These are phyloP conservation scores for Bellardia bayeri DNA, from an alignment of 2,888 invertebrate species.

Conservation along the genomic window DNA sequence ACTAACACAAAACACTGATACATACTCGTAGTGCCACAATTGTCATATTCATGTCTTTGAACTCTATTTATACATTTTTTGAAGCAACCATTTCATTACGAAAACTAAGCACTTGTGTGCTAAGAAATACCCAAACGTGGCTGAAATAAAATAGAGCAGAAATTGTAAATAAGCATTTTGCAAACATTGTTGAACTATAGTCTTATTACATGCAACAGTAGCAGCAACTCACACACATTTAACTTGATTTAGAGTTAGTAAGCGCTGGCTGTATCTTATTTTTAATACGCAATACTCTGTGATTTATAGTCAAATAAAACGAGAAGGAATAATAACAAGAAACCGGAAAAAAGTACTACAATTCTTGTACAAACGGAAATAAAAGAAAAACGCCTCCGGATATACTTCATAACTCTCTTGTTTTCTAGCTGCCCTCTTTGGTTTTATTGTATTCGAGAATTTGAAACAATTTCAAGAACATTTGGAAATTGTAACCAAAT, in stretches of 20 bases:
- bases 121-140: slow-evolving; percentile 8
- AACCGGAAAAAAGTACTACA: slow-evolving; percentile 57
- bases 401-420: slow-evolving; percentile 44
- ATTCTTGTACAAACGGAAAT: slow-evolving; percentile 31
- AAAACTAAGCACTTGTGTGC: background rate
- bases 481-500: slow-evolving; percentile 39
- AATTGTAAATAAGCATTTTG: slow-evolving; percentile 49
- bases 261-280: slow-evolving; percentile 6
- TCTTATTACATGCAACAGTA: slow-evolving; percentile 51
- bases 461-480: slow-evolving; percentile 25
- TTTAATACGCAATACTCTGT: slow-evolving; percentile 58
- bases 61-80: background rate
- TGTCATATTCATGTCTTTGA: slow-evolving; percentile 13
- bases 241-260: background rate
- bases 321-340: slow-evolving; percentile 59
- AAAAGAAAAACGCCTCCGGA: slow-evolving; percentile 62
- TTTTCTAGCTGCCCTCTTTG: slow-evolving; percentile 13
- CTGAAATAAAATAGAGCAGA: slow-evolving; percentile 20
- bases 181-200: slow-evolving; percentile 48
- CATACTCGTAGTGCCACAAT: slow-evolving; percentile 8
- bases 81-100: background rate
- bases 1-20: slow-evolving; percentile 6
- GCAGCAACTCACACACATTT: slow-evolving; percentile 29
- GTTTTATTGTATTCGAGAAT: slow-evolving; percentile 7
- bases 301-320: slow-evolving; percentile 60